Base-by-base conservation (phyloP, 2,113 vertebrate genomes). In the Antechinus stuartii region DNA sequence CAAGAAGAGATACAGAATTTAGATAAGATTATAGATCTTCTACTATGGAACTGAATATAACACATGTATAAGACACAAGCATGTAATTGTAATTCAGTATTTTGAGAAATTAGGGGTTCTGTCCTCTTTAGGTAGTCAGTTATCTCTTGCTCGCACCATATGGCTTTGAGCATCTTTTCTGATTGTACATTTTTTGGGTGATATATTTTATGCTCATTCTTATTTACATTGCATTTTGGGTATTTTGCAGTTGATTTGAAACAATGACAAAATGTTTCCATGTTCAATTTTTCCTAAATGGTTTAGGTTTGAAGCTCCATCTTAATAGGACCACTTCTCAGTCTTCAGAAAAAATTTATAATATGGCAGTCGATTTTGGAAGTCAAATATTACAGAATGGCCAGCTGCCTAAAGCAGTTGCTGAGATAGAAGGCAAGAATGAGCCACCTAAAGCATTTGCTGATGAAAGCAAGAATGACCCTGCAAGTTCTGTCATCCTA, bases 231-330 rank as follows among this genome's bases (percentile, higher is more conserved):
- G n/a, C n/a, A 22, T 84, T 84, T 84, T 76, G 35, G 8, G 68
- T 16, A 84, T 84, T n/a, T 84, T 84, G 19, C 16, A 84, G 23
- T 84, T 84, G 68, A 42, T 76, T 42, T 76, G 30, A 61, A 30
- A 54, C 53, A 57, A 2, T 52, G 14, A 76, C 93, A 50, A 30
- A 95, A 96, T 94, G 42, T 3, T 0, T 1, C 0, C 7, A 89
- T 91, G 6, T 89, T 90, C 47, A 90, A 49, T 47, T 97, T 92
- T 96, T 96, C 84, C 89, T n/a, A 0, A 9, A 76, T 46, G 49
- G 22, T 96, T 56, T 54, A 98, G 98, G 98, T 97, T 95, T 96
- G 61, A 94, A 54, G 96, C 52, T 92, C 91, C 50, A 8, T 54
- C 97, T 92, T 56, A 97, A 93, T 27, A 96, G 89, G 97, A 92